Conservation (phyloP, 1,140 invertebrate species). For the Drosophila sucinea region DNA sequence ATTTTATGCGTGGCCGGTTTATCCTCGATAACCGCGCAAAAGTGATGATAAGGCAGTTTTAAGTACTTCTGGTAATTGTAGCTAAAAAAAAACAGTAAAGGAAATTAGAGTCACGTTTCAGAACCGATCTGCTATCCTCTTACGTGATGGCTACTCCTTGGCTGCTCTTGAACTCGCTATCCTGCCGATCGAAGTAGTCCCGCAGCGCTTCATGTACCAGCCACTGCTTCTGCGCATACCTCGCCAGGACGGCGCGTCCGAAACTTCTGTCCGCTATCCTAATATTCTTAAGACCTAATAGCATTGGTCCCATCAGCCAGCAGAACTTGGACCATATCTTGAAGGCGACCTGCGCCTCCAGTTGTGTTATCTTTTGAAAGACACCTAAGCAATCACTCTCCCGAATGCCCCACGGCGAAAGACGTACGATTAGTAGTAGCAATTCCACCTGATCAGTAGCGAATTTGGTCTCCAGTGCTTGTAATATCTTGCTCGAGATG, state of each 20-base stretch:
- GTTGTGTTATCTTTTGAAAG: slow-evolving; percentile 74
- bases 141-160: slow-evolving; percentile 54
- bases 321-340: slow-evolving; percentile 82
- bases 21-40: slow-evolving; percentile 80
- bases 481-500: slow-evolving; percentile 68
- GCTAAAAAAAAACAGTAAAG: slow-evolving; percentile 75
- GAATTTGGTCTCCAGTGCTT: slow-evolving; percentile 76
- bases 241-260: slow-evolving; percentile 69
- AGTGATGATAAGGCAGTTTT: slow-evolving; percentile 90
- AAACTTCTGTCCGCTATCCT: slow-evolving; percentile 78
- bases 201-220: slow-evolving; percentile 81
- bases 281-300: slow-evolving; percentile 78
- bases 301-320: slow-evolving; percentile 83
- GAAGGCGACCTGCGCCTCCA: slow-evolving; percentile 81
- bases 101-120: not conserved
- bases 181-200: slow-evolving; percentile 80
- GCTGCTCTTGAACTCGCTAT: slow-evolving; percentile 71
- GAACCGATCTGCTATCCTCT: slow-evolving; percentile 12
- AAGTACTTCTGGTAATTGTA: slow-evolving; percentile 92
- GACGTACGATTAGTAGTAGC: slow-evolving; percentile 69
- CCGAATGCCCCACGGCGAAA: slow-evolving; percentile 75
- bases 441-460: slow-evolving; percentile 69
- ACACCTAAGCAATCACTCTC: slow-evolving; percentile 80
- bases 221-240: slow-evolving; percentile 74
- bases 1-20: slow-evolving; percentile 74